Evolutionary conservation across 2,797 vertebrate genomes (phyloP).

Genomic region (Gambelia wislizenii): DNA sequence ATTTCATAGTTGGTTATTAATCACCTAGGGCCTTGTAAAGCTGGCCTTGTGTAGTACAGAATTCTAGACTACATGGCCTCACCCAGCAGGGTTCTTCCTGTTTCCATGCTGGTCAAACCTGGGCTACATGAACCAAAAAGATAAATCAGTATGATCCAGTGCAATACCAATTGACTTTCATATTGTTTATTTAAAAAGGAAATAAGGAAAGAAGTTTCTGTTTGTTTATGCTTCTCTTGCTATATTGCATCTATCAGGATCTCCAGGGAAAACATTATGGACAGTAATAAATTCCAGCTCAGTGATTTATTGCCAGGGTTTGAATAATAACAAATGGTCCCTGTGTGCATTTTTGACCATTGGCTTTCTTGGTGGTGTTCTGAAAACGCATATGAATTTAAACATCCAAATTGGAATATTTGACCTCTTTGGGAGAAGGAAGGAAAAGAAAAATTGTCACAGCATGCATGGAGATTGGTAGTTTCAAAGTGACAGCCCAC

Average conservation of each 20-base stretch:
- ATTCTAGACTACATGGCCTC: not conserved
- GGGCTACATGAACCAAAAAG: not conserved
- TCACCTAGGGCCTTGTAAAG: not conserved
- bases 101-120: not conserved
- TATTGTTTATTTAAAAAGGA: not conserved
- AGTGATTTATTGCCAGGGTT: conserved; percentile 34
- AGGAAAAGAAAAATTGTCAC: not conserved
- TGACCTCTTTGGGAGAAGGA: not conserved
- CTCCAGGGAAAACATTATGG: conserved; percentile 25
- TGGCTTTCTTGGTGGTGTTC: not conserved
- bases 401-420: conserved; percentile 6
- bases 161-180: not conserved
- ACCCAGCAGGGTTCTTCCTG: too few species aligned
- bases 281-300: conserved; percentile 40
- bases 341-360: conserved; percentile 32
- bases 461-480: not conserved
- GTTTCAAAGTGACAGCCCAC: not conserved
- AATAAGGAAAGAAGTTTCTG: not conserved
- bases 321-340: conserved; percentile 39
- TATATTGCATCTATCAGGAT: conserved; percentile 7
- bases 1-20: too few species aligned
- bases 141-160: not conserved
- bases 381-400: conserved; percentile 19
- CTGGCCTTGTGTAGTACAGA: not conserved
- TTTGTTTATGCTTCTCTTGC: not conserved